Evolutionary conservation across 2,113 vertebrate genomes (phyloP).

Genomic region (Nesogale talazaci): DNA sequence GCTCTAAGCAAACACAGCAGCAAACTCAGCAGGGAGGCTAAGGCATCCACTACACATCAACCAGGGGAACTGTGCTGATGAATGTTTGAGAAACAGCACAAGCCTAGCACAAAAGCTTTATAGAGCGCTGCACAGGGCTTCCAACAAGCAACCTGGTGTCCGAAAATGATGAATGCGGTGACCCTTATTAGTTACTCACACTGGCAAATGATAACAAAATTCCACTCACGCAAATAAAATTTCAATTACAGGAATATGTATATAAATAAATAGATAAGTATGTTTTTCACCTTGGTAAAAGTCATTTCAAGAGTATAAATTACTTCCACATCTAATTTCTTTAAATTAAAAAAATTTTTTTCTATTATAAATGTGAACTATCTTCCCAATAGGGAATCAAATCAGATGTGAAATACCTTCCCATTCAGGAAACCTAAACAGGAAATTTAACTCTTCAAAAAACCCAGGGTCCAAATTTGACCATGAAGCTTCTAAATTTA

Average conservation of each 20-base stretch:
- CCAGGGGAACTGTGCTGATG: background rate
- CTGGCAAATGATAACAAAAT: background rate
- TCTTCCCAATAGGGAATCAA: background rate
- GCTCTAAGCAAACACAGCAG: slow-evolving; percentile 48
- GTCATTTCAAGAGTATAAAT: background rate
- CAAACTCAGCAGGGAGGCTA: slow-evolving; percentile 24
- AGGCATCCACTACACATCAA: background rate
- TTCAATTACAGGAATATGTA: slow-evolving; percentile 2
- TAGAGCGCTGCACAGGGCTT: background rate
- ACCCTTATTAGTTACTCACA: background rate
- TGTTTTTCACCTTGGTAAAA: background rate
- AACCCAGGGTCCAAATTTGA: background rate
- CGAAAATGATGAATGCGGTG: background rate
- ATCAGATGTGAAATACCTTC: background rate
- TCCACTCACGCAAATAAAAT: background rate
- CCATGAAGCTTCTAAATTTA: background rate
- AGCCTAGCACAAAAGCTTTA: slow-evolving; percentile 31
- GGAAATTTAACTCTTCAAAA: background rate
- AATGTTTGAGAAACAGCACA: background rate
- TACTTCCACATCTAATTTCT: background rate
- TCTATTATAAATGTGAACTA: background rate
- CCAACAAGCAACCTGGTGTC: background rate
- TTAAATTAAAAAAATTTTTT: slow-evolving; percentile 19
- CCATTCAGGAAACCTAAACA: background rate
- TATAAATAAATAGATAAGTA: background rate